Base-by-base conservation (phyloP, 1,140 invertebrate genomes). In the Drosophila cardini region DNA sequence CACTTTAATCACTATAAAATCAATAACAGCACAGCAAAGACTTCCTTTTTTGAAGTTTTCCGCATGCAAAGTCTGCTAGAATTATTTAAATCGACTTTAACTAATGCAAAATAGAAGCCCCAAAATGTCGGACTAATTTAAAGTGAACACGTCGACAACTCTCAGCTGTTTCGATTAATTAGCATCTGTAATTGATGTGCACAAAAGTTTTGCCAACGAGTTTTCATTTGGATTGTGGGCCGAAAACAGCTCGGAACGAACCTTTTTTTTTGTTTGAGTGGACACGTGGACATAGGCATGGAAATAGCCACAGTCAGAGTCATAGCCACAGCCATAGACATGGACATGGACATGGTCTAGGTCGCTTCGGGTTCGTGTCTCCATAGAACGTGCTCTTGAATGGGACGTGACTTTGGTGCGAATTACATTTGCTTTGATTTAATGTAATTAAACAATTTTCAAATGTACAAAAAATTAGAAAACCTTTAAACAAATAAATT, bases 391-490 rank as follows among this genome's bases (percentile, higher is more conserved):
- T 87, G 80, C 80, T 63, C 65, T 60, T 68, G 45, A 55, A 15
- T 72, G 52, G 53, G 72, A 90, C 87, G 87, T 90, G 87, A 90
- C 87, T 90, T 81, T 90, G 83, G 68, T 90, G 73, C 80, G 89
- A 90, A 90, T 90, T 90, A 87, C 83, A 83, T 81, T 78, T 90
- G 75, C 83, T 78, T 90, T 87, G 75, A 90, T 90, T 90, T 90
- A 90, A 90, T 90, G 75, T 90, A 90, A 90, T 90, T 90, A 79
- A 81, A 87, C 79, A 90, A 71, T 87, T 87, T 53, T 80, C 70
- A 71, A 85, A 75, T 76, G 40, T 69, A 78, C 58, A 56, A 76
- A 64, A 73, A n/a, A 60, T 4, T 34, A 57, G 40, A 64, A 56
- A 46, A n/a, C n/a, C n/a, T n/a, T n/a, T n/a, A 46, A 30, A 34